Percentiles rank a stretch among this genome's conserved stretches.
Evolutionary conservation across 2,113 vertebrate genomes (phyloP).

Genomic region (Podilymbus podiceps): DNA sequence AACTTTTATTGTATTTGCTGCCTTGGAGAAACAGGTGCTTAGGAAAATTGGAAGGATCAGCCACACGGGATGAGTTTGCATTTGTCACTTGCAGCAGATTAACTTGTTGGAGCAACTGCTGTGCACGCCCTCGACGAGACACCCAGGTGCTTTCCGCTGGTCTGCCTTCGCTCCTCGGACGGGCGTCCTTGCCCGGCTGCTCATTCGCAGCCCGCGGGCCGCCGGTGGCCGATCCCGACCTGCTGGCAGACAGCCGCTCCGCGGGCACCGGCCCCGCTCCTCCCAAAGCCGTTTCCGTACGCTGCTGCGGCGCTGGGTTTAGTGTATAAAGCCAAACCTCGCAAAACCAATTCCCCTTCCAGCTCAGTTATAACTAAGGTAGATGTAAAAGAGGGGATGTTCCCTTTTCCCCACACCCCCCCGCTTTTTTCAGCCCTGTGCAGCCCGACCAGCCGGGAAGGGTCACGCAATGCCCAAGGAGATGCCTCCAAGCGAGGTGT

Average conservation of each 20-base stretch:
- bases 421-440: not conserved
- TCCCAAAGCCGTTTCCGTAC: not conserved
- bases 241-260: too few relatives aligned
- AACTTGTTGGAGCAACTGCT: not conserved
- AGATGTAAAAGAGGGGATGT: not conserved
- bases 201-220: not conserved
- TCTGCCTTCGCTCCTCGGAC: not conserved
- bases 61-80: too few relatives aligned
- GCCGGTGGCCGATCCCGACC: rapidly evolving
- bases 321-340: not conserved
- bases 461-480: rapidly evolving
- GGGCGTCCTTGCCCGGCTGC: not conserved
- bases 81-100: not conserved
- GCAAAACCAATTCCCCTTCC: not conserved
- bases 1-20: not conserved
- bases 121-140: rapidly evolving
- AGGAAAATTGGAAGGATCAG: not conserved
- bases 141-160: not conserved
- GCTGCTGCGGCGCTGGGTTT: not conserved
- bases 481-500: not conserved
- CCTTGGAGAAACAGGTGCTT: not conserved
- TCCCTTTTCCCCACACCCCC: not conserved
- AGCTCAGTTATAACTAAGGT: not conserved
- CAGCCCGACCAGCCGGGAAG: not conserved
- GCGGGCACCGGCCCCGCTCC: not conserved